Conservation (phyloP, 2,797 vertebrate species). For the Chiloscyllium punctatum region DNA sequence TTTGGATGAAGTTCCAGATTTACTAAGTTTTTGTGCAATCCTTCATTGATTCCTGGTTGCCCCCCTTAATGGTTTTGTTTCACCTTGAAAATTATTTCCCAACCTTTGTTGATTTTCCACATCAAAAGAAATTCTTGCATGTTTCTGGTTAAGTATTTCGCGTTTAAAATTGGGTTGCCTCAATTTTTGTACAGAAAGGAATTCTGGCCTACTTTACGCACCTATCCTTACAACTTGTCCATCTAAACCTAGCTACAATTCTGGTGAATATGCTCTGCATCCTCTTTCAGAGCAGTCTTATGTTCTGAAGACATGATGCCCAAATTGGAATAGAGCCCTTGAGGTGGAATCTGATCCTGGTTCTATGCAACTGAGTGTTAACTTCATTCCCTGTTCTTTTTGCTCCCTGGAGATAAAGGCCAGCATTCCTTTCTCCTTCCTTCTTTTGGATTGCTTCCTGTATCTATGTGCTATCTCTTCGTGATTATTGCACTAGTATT, state of each 20-base stretch:
- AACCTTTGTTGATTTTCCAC: neutral
- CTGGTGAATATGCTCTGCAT: neutral
- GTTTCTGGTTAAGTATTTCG: neutral
- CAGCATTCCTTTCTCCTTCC: neutral
- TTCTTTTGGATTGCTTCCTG: neutral
- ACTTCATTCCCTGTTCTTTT: neutral
- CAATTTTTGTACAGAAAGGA: neutral
- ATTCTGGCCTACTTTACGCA: too few relatives aligned
- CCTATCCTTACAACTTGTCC: neutral
- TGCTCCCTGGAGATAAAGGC: neutral
- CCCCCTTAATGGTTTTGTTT: neutral
- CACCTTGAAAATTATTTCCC: neutral
- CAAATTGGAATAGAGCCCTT: neutral
- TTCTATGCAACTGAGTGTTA: neutral
- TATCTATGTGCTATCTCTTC: neutral
- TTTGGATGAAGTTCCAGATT: neutral
- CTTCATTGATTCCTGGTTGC: neutral
- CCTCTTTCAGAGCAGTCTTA: neutral
- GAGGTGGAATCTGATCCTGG: neutral
- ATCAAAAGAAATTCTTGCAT: neutral
- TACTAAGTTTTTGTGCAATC: neutral
- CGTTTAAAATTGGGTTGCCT: neutral
- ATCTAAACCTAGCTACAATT: neutral
- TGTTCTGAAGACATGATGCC: neutral
- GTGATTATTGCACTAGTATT: neutral